Percentiles rank a stretch among this genome's conserved stretches.
Evolutionary conservation across 2,113 vertebrate species (phyloP).

Genomic region (Catharus minimus): DNA sequence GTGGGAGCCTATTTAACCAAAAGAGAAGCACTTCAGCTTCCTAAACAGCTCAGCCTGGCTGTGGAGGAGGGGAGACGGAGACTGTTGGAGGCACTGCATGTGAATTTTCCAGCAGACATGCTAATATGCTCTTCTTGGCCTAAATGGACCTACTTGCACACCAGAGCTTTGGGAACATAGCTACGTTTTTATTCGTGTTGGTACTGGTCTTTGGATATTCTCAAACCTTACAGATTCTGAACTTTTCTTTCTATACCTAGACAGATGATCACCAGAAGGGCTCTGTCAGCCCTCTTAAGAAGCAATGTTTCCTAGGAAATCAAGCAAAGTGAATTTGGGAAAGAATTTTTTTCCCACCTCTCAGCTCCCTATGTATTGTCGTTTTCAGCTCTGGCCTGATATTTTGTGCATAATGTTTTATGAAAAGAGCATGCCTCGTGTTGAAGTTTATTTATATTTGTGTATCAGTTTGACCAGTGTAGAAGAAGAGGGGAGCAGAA

Average conservation of each 20-base stretch:
- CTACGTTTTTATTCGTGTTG: background rate
- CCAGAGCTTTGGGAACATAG: background rate
- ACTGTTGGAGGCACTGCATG: background rate
- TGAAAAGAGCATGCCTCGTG: background rate
- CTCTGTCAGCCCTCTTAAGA: background rate
- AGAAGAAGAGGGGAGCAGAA: background rate
- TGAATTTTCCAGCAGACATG: background rate
- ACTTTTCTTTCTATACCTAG: background rate
- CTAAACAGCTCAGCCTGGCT: background rate
- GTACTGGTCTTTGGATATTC: background rate
- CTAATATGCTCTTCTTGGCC: background rate
- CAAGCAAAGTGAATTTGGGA: background rate
- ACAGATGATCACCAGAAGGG: background rate
- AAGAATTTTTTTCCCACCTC: background rate
- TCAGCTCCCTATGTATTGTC: background rate
- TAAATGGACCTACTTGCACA: background rate
- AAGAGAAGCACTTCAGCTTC: background rate
- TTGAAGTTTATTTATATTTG: background rate
- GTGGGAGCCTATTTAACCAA: background rate
- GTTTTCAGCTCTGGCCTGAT: background rate
- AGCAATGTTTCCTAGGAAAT: background rate
- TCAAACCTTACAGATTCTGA: background rate
- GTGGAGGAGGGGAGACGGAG: background rate
- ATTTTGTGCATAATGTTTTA: background rate
- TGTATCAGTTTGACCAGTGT: background rate